Conservation (phyloP, 1,140 invertebrate genomes). For the Ips typographus region DNA sequence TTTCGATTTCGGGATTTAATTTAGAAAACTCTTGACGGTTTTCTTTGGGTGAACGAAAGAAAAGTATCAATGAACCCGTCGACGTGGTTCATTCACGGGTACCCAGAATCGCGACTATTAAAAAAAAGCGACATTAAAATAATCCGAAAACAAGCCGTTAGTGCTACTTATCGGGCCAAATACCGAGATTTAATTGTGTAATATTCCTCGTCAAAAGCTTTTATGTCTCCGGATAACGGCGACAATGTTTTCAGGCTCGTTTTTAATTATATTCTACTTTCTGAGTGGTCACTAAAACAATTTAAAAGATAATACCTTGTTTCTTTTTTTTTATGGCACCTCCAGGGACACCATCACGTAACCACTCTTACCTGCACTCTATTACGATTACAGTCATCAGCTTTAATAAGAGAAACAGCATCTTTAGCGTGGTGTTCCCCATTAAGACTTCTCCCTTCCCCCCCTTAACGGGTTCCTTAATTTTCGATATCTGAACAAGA, state of each 20-base stretch:
- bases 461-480: conserved; percentile 30
- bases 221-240: conserved; percentile 31
- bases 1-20: conserved; percentile 18
- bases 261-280: conserved; percentile 36
- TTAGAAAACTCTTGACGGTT: conserved; percentile 6
- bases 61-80: background rate
- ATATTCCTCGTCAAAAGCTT: conserved; percentile 34
- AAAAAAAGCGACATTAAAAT: conserved; percentile 19
- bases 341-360: background rate
- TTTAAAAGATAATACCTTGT: conserved; percentile 20
- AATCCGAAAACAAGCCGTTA: conserved; percentile 31
- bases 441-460: conserved; percentile 1
- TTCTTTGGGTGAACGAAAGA: background rate
- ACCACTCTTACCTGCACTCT: background rate
- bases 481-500: conserved; percentile 37
- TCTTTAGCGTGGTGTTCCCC: conserved; percentile 7
- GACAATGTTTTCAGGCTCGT: conserved; percentile 26
- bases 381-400: background rate
- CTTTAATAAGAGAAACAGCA: too few species aligned
- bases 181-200: conserved; percentile 35
- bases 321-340: background rate
- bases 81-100: background rate
- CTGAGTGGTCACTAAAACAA: conserved; percentile 28
- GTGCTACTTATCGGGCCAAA: conserved; percentile 28
- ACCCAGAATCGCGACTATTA: too few species aligned